Base-by-base conservation (phyloP, 2,797 vertebrate genomes). In the Natrix natrix region DNA sequence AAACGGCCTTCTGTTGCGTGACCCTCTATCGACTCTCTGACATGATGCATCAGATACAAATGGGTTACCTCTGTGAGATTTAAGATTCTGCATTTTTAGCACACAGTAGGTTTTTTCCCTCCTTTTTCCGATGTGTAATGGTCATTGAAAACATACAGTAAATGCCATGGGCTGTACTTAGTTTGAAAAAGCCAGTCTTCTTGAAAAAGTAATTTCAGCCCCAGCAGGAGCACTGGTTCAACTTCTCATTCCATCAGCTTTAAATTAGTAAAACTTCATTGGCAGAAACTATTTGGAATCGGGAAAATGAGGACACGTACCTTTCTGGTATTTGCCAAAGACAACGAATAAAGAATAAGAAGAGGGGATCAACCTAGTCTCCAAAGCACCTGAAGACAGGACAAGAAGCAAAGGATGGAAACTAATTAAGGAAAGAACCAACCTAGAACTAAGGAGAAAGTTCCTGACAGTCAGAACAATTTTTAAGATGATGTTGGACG, bases 221-320 rank as follows among this genome's bases (percentile, higher is more conserved):
- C 13, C 93, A 94, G 93, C 86, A 91, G 91, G 89, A 89, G 59
- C 89, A 52, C 87, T 16, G 48, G 54, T 60, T 94, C 90, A 91
- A 91, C 86, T 69, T 86, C 87, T 92, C 90, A 22, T 94, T 87
- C 90, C 92, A 89, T 86, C 87, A 69, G 87, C 59, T 92, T 92
- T 69, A 69, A 91, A 92, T 94, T 92, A 94, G 90, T 92, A 91
- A 92, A 89, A 92, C 60, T 89, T 94, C 91, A 91, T 92, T 89
- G 87, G 59, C 87, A 87, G 60, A 55, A 89, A 89, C 22, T 55
- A n/a, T 83, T 91, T 88, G 86, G 59, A 87, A 66, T 86, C 1
- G n/a, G 92, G 91, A 91, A 94, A 91, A 87, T 69, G 52, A 86
- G 90, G 37, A 89, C 55, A 78, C 2, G 8, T 91, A 28, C 86